Base-by-base conservation (phyloP, 2,797 vertebrate genomes). In the Halcyon leucocephala region DNA sequence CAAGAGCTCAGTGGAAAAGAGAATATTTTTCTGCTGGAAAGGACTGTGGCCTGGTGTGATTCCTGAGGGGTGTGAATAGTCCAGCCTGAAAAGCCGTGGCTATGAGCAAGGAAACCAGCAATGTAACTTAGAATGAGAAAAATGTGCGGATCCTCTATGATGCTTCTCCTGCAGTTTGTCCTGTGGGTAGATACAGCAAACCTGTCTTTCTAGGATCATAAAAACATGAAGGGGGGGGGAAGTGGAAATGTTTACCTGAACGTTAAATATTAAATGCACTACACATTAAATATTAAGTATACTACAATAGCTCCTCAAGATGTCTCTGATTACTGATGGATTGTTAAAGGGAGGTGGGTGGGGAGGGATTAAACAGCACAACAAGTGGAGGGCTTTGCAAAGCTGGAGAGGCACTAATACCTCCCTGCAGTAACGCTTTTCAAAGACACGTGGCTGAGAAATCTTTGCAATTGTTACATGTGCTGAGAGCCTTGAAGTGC, bases 251-350 rank as follows among this genome's bases (percentile, higher is more conserved):
- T 85, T 86, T 89, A 67, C 42, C 41, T 82, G 65, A 82, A 51
- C 67, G 80, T 95, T 84, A 86, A 93, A 82, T 92, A 90, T 94
- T 93, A 48, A 95, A 49, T 33, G 21, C 39, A 29, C 26, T 18
- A 26, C 65, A 28, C 14, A 87, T 96, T 78, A 94, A 96, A 88
- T 79, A 84, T 92, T 91, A 86, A 96, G 71, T 42, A 16, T 51
- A 10, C 67, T 48, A 58, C 83, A 44, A 11, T 58, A 85, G 57
- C 44, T 80, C 60, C 57, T 92, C 0, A 0, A 39, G 29, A 29
- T 61, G 74, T 85, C 90, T 94, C 91, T 64, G 70, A 9, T 82
- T 90, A 91, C 83, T 54, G 60, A 58, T 96, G 54, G 77, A 95
- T 93, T 66, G 94, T 95, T 97, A 82, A 96, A 93, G 37, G 21